Conservation (phyloP, 2,113 vertebrate species). For the Halichoerus grypus region DNA sequence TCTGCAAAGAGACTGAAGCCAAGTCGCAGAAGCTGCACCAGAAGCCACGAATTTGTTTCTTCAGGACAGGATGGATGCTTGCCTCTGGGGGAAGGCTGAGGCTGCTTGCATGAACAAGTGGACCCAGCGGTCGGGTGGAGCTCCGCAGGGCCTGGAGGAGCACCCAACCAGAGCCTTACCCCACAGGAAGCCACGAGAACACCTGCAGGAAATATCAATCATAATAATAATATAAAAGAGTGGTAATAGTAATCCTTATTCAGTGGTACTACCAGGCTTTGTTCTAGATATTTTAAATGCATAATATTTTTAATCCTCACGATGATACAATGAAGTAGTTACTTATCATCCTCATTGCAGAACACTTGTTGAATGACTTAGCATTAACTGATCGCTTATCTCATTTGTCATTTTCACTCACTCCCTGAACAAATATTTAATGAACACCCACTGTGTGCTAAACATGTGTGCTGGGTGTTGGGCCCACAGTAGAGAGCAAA, state of each 20-base stretch:
- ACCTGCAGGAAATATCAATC: neutral
- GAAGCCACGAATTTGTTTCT: neutral
- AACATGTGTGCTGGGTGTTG: neutral
- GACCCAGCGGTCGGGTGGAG: neutral
- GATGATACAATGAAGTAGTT: neutral
- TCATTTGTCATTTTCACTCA: neutral
- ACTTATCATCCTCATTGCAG: neutral
- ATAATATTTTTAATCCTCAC: neutral
- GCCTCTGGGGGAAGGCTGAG: neutral
- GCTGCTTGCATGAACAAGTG: neutral
- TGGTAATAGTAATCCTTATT: neutral
- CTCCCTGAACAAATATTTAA: neutral
- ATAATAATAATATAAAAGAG: neutral
- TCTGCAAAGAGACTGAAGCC: neutral
- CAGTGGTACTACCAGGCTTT: neutral
- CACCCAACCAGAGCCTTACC: neutral
- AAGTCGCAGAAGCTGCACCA: neutral
- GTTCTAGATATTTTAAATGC: neutral
- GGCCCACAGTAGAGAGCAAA: neutral
- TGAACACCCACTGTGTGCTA: rapidly evolving
- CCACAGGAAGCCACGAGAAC: neutral
- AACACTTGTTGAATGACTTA: neutral
- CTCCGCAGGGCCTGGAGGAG: neutral
- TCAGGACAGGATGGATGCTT: rapidly evolving
- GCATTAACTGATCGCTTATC: neutral